Evolutionary conservation across 1,140 invertebrate genomes (phyloP).

Genomic region (Habropoda laboriosa): DNA sequence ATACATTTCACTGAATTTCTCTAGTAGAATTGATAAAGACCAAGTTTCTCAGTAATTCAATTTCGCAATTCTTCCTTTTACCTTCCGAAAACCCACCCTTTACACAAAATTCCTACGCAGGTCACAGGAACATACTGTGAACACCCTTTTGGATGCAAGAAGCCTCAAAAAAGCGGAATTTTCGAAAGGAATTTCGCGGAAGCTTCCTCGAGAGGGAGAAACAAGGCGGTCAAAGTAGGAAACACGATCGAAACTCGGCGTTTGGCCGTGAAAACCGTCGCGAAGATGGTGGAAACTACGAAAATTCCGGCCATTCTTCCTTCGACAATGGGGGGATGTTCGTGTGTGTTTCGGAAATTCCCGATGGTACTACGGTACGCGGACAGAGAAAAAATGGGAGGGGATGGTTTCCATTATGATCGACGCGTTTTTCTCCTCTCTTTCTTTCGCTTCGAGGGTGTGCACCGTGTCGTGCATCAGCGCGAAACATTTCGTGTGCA

Average conservation of each 20-base stretch:
- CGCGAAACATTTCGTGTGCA: conserved; percentile 69
- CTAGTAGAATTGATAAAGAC: no score
- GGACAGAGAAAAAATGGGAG: not conserved
- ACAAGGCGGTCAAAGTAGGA: conserved; percentile 40
- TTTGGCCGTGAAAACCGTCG: conserved; percentile 51
- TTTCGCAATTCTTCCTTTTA: no score
- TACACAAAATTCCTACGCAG: no score
- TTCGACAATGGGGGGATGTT: conserved; percentile 71
- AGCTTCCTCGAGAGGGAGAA: not conserved
- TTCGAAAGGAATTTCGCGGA: not conserved
- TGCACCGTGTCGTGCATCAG: conserved; percentile 55
- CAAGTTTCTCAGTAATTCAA: no score
- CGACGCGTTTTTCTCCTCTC: conserved; percentile 68
- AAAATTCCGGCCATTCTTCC: conserved; percentile 74
- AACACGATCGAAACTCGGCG: conserved; percentile 67
- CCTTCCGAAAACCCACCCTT: no score
- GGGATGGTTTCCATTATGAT: conserved; percentile 75
- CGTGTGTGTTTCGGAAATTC: conserved; percentile 67
- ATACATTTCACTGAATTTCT: no score
- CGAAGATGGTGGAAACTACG: conserved; percentile 73
- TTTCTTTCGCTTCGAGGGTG: conserved; percentile 62
- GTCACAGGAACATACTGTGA: no score
- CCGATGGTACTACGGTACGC: conserved; percentile 65
- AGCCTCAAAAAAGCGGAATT: not conserved
- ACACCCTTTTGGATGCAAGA: not conserved